These are phyloP conservation scores for Theretra japonica DNA, from an alignment of 2,888 invertebrate species.

Conservation along the genomic window DNA sequence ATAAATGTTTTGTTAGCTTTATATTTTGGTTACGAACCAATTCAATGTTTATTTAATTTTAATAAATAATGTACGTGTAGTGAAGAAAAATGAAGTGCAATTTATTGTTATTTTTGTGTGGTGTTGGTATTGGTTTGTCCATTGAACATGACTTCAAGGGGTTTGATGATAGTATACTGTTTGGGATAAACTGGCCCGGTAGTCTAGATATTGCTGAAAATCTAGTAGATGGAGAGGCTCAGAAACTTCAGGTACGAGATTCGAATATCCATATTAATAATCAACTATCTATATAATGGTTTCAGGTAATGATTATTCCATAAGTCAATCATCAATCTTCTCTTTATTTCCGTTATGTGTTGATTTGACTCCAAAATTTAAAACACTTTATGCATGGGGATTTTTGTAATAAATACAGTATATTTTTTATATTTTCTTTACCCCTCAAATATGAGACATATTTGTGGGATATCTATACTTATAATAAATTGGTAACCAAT, in stretches of 20 bases:
- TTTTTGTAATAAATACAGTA: too few relatives aligned
- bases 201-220: slow-evolving; percentile 40
- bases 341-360: too few relatives aligned
- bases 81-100: slow-evolving; percentile 58
- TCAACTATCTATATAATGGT: background rate
- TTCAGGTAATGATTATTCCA: background rate
- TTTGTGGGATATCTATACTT: too few relatives aligned
- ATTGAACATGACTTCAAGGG: slow-evolving; percentile 88
- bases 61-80: slow-evolving; percentile 43
- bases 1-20: slow-evolving; percentile 37
- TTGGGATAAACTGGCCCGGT: slow-evolving; percentile 92
- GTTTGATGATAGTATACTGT: slow-evolving; percentile 92
- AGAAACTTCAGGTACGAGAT: slow-evolving; percentile 55
- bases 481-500: too few relatives aligned
- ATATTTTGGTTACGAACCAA: slow-evolving; percentile 24
- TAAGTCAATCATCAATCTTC: too few relatives aligned
- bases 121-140: slow-evolving; percentile 53
- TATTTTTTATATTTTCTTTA: too few relatives aligned
- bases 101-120: slow-evolving; percentile 55
- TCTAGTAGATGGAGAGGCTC: slow-evolving; percentile 57
- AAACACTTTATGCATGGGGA: too few relatives aligned
- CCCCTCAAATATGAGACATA: too few relatives aligned
- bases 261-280: background rate
- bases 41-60: slow-evolving; percentile 35
- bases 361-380: too few relatives aligned